phyloP scores from a whole-genome alignment of 2,113 vertebrate species.

The Puntigrus tetrazona region DNA sequence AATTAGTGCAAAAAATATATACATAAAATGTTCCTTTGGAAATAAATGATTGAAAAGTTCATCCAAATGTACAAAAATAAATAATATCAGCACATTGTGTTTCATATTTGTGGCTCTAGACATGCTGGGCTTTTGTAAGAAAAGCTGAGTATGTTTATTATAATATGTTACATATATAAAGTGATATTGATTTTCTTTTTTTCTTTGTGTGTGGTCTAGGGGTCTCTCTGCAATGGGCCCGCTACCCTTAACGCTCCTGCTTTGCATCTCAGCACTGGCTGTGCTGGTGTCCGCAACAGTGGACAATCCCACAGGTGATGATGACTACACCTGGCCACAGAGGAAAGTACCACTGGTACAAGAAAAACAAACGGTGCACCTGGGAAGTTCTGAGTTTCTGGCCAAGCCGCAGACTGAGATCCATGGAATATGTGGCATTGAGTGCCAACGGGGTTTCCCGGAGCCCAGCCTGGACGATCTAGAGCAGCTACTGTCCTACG shows the following conservation, averaged over 20 bases:
- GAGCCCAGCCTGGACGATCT: slow-evolving; percentile 79
- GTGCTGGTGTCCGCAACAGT: slow-evolving; percentile 69
- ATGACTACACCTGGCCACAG: slow-evolving; percentile 87
- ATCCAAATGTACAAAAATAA: not conserved
- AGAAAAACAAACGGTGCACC: slow-evolving; percentile 80
- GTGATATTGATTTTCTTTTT: slow-evolving; percentile 5
- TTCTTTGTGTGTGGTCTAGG: slow-evolving; percentile 71
- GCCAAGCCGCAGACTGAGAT: slow-evolving; percentile 74
- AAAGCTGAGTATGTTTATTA: not conserved
- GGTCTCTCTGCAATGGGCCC: slow-evolving; percentile 80
- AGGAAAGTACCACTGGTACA: slow-evolving; percentile 85
- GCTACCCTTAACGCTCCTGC: slow-evolving; percentile 74
- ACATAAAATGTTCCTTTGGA: too few relatives aligned
- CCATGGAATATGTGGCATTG: slow-evolving; percentile 85
- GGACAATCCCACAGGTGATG: slow-evolving; percentile 66
- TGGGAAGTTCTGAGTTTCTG: slow-evolving; percentile 82
- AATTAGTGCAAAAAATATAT: not conserved
- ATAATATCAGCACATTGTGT: not conserved
- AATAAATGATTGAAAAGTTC: too few relatives aligned
- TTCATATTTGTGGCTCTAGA: not conserved
- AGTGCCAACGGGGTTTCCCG: slow-evolving; percentile 83
- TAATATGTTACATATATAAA: not conserved
- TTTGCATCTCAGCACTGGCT: slow-evolving; percentile 73
- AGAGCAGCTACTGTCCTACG: slow-evolving; percentile 87
- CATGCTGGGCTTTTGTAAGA: not conserved